phyloP scores from a whole-genome alignment of 2,888 invertebrate species.

The Crematogaster levior region DNA sequence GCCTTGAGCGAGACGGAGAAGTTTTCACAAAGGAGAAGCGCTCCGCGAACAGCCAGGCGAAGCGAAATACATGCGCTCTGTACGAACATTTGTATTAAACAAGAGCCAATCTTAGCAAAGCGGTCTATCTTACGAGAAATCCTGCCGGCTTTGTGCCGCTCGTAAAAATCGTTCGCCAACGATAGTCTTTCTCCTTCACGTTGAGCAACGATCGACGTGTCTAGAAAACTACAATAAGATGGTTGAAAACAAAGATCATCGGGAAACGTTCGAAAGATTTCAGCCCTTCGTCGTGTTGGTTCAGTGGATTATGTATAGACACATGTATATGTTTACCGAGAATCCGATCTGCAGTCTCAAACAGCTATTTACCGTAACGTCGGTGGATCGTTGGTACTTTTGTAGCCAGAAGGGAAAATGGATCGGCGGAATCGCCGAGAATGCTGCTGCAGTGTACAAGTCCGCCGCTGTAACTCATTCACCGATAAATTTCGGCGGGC shows the following conservation, averaged over 20 bases:
- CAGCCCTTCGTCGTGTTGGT: not conserved
- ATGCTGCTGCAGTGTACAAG: constrained; percentile 58
- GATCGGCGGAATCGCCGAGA: constrained; percentile 67
- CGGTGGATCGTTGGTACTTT: constrained; percentile 61
- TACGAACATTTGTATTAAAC: constrained; percentile 7
- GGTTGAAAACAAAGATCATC: constrained; percentile 31
- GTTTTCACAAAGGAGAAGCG: constrained; percentile 48
- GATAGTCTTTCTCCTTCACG: constrained; percentile 13
- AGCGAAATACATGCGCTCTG: not conserved
- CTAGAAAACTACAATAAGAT: constrained; percentile 4
- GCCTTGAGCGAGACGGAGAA: constrained; percentile 43
- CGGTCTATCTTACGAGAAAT: not conserved
- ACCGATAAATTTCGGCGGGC: constrained; percentile 83
- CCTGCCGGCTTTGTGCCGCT: not conserved
- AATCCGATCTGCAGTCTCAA: constrained; percentile 51
- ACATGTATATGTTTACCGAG: constrained; percentile 10
- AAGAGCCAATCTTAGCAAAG: constrained; percentile 14
- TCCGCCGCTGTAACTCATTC: constrained; percentile 81
- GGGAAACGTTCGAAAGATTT: constrained; percentile 25
- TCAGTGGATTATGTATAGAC: constrained; percentile 2
- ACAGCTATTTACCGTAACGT: constrained; percentile 68
- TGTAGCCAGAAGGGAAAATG: constrained; percentile 67
- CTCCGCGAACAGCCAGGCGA: not conserved
- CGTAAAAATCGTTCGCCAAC: constrained; percentile 6
- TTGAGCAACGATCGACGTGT: constrained; percentile 20